Evolutionary conservation across 2,797 vertebrate species (phyloP).

Genomic region (Merluccius polli): DNA sequence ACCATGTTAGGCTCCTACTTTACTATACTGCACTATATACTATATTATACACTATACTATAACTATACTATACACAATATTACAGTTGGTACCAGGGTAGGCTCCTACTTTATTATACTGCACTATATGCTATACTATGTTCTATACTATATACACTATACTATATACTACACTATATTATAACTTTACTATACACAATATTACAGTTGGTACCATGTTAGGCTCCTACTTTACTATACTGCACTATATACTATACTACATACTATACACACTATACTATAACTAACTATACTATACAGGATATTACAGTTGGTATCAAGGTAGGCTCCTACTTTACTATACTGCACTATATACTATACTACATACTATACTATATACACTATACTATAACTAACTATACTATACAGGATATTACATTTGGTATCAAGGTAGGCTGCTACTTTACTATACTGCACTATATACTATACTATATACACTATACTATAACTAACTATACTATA

Average conservation of each 20-base stretch:
- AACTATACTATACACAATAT: constrained; percentile 33
- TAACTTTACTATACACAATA: no score
- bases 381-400: neutral
- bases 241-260: constrained; percentile 11
- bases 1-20: constrained; percentile 87
- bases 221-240: constrained; percentile 51
- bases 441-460: neutral
- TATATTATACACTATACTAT: no score
- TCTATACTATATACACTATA: neutral
- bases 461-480: neutral
- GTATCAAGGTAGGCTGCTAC: constrained; percentile 90
- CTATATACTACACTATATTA: no score
- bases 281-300: no score
- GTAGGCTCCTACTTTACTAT: constrained; percentile 73
- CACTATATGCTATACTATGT: no score
- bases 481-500: no score
- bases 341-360: no score
- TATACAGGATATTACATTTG: constrained; percentile 79
- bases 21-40: no score
- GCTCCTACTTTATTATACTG: constrained; percentile 45
- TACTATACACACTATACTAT: no score
- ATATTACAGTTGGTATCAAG: constrained; percentile 95
- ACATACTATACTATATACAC: no score
- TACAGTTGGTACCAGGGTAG: constrained; percentile 99
- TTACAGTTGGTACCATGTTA: constrained; percentile 99